Evolutionary conservation across 2,888 invertebrate species (phyloP).

Genomic region (Drosophila longiperda): DNA sequence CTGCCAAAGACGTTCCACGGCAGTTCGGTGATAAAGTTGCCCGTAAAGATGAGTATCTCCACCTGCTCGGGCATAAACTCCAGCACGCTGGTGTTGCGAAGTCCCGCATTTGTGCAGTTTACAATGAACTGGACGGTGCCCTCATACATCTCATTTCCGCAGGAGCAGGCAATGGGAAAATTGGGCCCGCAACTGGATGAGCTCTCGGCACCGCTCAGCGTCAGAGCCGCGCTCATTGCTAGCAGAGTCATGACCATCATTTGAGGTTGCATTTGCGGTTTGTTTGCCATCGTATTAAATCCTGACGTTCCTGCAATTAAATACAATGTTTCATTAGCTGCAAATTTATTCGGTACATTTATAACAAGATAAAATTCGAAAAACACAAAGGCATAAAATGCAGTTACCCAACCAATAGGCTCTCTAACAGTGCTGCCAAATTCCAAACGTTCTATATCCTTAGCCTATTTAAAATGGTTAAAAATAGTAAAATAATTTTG

Average conservation of each 20-base stretch:
- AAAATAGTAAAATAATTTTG: too few species aligned
- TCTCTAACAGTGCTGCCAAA: background rate
- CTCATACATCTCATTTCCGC: conserved; percentile 86
- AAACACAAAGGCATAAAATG: background rate
- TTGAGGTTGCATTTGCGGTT: conserved; percentile 47
- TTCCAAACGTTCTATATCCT: background rate
- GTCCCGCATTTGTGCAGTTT: conserved; percentile 89
- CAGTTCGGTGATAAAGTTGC: conserved; percentile 88
- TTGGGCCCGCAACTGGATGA: conserved; percentile 84
- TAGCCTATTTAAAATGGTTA: too few species aligned
- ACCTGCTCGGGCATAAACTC: conserved; percentile 88
- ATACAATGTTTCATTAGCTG: conserved; percentile 59
- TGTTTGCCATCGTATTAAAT: conserved; percentile 45
- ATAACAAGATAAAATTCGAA: conserved; percentile 1
- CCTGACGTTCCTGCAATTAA: conserved; percentile 57
- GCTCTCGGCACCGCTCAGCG: conserved; percentile 49
- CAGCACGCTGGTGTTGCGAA: conserved; percentile 87
- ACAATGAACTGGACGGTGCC: conserved; percentile 87
- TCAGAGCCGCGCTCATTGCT: conserved; percentile 49
- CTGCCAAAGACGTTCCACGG: conserved; percentile 91
- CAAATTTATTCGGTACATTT: conserved; percentile 54
- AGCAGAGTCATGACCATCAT: conserved; percentile 51
- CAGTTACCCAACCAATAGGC: background rate
- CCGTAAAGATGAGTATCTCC: conserved; percentile 89
- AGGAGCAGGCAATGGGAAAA: conserved; percentile 86